A percentile compares a stretch with the other conserved stretches of the same genome.
Conservation (phyloP, 2,113 vertebrate species). For the Nipponia nippon region DNA sequence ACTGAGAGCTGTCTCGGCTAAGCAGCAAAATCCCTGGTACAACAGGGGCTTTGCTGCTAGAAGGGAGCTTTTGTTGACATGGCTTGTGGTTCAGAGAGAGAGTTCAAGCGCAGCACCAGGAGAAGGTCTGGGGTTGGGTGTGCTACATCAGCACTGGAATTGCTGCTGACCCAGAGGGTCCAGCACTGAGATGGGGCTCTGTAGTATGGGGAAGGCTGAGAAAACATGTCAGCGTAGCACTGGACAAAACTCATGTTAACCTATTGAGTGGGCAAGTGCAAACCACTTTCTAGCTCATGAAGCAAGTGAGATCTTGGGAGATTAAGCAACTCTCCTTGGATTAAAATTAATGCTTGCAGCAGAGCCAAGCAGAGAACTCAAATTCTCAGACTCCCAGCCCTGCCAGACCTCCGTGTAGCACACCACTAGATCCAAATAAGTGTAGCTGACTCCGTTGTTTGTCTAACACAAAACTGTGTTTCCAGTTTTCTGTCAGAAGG, state of each 20-base stretch:
- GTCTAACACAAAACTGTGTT: not conserved
- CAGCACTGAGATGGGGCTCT: not conserved
- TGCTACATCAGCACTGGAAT: not conserved
- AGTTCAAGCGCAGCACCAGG: not conserved
- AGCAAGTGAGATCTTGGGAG: not conserved
- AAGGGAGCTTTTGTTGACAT: not conserved
- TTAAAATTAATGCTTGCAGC: not conserved
- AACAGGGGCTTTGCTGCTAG: not conserved
- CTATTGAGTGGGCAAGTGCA: not conserved
- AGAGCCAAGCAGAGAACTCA: not conserved
- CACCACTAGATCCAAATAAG: not conserved
- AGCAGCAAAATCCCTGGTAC: not conserved
- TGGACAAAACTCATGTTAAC: not conserved
- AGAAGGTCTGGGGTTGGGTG: not conserved
- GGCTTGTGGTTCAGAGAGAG: not conserved
- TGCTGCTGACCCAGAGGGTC: not conserved
- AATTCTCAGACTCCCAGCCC: not conserved
- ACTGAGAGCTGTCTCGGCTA: not conserved
- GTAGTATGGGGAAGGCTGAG: not conserved
- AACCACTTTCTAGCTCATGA: not conserved
- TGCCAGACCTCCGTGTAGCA: not conserved
- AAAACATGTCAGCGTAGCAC: not conserved
- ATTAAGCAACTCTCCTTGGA: not conserved
- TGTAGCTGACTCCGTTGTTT: not conserved
- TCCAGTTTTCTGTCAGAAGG: not conserved